phyloP scores from a whole-genome alignment of 92 coral and sea anemone genomes.

The Isaurus tuberculatus region DNA sequence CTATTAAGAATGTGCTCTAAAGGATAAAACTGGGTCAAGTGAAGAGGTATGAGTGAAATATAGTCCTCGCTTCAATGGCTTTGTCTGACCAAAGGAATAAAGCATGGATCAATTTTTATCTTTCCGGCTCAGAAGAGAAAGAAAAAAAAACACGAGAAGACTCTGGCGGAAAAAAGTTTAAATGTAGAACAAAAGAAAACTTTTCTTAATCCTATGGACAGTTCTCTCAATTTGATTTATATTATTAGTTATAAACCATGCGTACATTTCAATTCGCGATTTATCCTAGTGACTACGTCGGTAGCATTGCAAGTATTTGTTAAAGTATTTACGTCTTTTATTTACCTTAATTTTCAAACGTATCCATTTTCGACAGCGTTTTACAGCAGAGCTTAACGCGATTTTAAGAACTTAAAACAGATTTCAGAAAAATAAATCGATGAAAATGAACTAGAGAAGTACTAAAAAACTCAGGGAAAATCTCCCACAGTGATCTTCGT shows the following conservation, averaged over 20 bases:
- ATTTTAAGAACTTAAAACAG: not conserved
- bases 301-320: conserved; percentile 21
- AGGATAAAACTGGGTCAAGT: conserved; percentile 38
- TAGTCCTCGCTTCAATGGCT: not conserved
- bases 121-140: not conserved
- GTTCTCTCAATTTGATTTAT: conserved; percentile 1
- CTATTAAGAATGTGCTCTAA: not conserved
- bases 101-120: not conserved
- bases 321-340: conserved; percentile 12
- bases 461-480: conserved; percentile 3
- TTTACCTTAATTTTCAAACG: conserved; percentile 44
- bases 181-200: not conserved
- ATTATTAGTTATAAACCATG: not conserved
- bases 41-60: conserved; percentile 4
- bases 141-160: not conserved
- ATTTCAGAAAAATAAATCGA: conserved; percentile 10
- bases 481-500: conserved; percentile 31
- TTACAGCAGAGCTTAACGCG: conserved; percentile 25
- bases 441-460: not conserved
- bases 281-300: not conserved
- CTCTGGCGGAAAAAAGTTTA: not conserved
- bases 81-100: not conserved
- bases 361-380: conserved; percentile 28
- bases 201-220: not conserved
- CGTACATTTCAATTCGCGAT: conserved; percentile 12